phyloP scores from a whole-genome alignment of 2,797 vertebrate genomes.

The Sphaeramia orbicularis region DNA sequence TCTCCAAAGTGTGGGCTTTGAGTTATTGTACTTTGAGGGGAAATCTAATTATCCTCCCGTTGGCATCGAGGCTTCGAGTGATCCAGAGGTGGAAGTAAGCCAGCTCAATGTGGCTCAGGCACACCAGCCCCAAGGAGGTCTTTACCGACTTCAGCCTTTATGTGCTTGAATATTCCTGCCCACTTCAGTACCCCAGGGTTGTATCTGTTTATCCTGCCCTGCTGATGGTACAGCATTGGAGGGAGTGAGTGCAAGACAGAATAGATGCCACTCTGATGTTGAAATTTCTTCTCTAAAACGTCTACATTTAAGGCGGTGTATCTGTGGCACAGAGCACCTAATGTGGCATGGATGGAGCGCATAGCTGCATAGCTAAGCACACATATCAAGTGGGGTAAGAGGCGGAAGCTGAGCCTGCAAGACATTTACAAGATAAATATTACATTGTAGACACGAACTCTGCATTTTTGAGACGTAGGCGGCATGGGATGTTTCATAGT shows the following conservation, averaged over 20 bases:
- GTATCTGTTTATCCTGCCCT: conserved; percentile 67
- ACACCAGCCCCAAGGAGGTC: conserved; percentile 57
- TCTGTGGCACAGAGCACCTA: conserved; percentile 62
- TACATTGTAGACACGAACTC: conserved; percentile 77
- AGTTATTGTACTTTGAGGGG: conserved; percentile 54
- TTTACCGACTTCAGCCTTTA: conserved; percentile 57
- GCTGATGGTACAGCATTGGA: conserved; percentile 46
- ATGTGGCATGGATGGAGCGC: conserved; percentile 64
- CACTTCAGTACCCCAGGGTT: conserved; percentile 63
- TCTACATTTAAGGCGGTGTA: conserved; percentile 64
- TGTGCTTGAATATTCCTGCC: conserved; percentile 68
- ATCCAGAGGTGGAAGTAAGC: conserved; percentile 69
- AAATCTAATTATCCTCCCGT: conserved; percentile 71
- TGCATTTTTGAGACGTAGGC: conserved; percentile 70
- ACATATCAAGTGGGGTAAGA: conserved; percentile 62
- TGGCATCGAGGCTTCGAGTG: conserved; percentile 48
- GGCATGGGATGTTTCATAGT: conserved; percentile 70
- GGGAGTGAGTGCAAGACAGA: conserved; percentile 36
- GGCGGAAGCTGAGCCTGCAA: conserved; percentile 63
- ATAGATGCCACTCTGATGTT: conserved; percentile 57
- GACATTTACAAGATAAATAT: conserved; percentile 83
- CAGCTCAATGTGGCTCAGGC: conserved; percentile 64
- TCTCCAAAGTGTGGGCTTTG: conserved; percentile 40
- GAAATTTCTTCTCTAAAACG: conserved; percentile 61
- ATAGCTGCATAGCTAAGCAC: conserved; percentile 64